Conservation (phyloP, 2,888 invertebrate species). For the Lasius fuliginosus region DNA sequence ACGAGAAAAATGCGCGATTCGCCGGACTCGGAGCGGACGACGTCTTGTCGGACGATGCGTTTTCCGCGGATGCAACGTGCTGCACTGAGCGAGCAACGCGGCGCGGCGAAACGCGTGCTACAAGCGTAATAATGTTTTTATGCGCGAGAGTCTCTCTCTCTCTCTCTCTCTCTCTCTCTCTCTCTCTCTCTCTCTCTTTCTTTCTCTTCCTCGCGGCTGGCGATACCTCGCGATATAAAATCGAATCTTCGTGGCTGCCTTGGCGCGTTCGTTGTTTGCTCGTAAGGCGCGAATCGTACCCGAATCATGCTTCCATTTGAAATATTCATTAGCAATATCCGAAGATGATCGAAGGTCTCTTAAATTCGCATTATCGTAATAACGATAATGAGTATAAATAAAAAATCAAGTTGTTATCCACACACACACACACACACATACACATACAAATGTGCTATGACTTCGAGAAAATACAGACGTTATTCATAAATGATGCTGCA, state of each 20-base stretch:
- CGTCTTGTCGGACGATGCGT: constrained; percentile 34
- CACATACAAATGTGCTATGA: background rate
- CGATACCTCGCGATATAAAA: constrained; percentile 54
- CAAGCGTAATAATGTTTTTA: constrained; percentile 50
- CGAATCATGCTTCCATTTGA: background rate
- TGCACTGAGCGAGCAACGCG: constrained; percentile 43
- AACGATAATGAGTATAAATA: background rate
- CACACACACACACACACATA: background rate
- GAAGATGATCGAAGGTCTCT: background rate
- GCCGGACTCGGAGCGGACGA: constrained; percentile 22
- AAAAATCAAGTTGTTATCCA: background rate
- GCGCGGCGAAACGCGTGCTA: constrained; percentile 39
- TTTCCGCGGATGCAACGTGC: constrained; percentile 50
- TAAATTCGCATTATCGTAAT: background rate
- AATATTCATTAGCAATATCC: too few relatives aligned
- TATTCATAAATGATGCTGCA: background rate
- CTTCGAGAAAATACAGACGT: background rate
- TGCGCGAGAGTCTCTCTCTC: constrained; percentile 11
- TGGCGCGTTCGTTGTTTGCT: constrained; percentile 28
- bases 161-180: too few relatives aligned
- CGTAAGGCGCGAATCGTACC: background rate
- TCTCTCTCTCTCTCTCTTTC: too few relatives aligned
- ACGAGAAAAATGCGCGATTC: constrained; percentile 28
- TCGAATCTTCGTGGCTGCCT: constrained; percentile 25
- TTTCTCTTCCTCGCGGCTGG: constrained; percentile 11